A percentile compares a stretch with the other conserved stretches of the same genome.
Evolutionary conservation across 2,888 invertebrate genomes (phyloP).

Genomic region (Creontiades dilutus): DNA sequence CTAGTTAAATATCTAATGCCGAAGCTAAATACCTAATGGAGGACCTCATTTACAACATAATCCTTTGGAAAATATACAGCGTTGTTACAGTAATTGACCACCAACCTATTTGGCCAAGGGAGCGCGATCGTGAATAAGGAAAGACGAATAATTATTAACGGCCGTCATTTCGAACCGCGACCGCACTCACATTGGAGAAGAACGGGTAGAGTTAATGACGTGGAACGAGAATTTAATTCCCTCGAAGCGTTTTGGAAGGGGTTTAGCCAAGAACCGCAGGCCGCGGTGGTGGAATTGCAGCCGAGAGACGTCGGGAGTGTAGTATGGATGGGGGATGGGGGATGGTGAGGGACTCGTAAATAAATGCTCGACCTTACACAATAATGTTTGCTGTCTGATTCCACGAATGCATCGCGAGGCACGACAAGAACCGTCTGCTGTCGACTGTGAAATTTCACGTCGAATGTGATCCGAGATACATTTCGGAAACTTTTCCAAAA

Average conservation of each 20-base stretch:
- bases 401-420: not conserved
- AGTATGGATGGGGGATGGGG: not conserved
- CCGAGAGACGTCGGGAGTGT: not conserved
- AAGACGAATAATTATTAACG: slow-evolving; percentile 1
- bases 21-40: not conserved
- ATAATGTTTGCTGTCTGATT: slow-evolving; percentile 14
- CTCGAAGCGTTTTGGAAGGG: not conserved
- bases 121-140: not conserved
- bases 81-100: not conserved
- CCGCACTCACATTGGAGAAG: not conserved
- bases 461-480: too few species aligned
- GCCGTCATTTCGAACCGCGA: not conserved
- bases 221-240: slow-evolving; percentile 19
- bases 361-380: not conserved
- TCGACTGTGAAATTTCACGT: too few species aligned
- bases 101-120: not conserved
- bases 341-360: not conserved
- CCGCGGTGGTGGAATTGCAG: not conserved
- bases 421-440: not conserved
- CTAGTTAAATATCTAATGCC: too few species aligned
- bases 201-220: slow-evolving; percentile 1
- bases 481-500: too few species aligned
- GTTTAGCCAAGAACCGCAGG: not conserved
- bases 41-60: not conserved
- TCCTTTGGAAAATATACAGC: not conserved